Conservation (phyloP, 1,140 invertebrate species). For the Adoxophyes honmai region DNA sequence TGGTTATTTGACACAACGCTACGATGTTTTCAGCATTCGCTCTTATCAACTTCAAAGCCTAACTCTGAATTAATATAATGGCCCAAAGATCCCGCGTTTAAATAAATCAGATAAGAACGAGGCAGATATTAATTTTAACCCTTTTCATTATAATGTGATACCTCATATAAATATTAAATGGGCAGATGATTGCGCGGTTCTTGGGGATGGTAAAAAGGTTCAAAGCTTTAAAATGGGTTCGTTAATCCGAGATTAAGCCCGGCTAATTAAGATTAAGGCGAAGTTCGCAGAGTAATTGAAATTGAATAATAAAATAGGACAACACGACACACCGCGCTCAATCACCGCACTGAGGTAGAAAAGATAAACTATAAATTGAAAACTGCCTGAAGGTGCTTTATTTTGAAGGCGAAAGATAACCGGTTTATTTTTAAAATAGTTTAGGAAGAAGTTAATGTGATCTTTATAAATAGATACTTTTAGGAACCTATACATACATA, state of each 20-base stretch:
- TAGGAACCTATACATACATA: too few relatives aligned
- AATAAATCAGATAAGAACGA: constrained; percentile 1
- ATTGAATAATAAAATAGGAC: neutral
- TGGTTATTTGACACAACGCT: too few relatives aligned
- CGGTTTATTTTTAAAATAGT: too few relatives aligned
- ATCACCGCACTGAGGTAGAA: neutral
- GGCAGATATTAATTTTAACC: neutral
- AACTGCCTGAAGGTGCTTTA: too few relatives aligned
- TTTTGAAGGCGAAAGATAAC: too few relatives aligned
- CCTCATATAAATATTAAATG: constrained; percentile 1
- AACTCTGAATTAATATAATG: neutral
- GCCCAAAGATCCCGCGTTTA: neutral
- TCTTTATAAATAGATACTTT: too few relatives aligned
- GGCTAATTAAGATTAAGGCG: constrained; percentile 13
- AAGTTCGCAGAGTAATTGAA: neutral
- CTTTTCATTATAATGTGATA: constrained; percentile 11
- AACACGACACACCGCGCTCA: neutral
- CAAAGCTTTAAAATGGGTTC: constrained; percentile 3
- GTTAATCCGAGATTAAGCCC: neutral
- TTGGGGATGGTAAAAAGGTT: neutral
- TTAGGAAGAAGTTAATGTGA: too few relatives aligned
- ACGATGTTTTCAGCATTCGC: too few relatives aligned
- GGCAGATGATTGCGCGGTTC: constrained; percentile 8
- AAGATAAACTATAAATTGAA: neutral
- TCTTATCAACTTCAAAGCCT: neutral